Percentiles rank a stretch among this genome's conserved stretches.
Conservation (phyloP, 2,888 invertebrate genomes). For the Synanthedon formicaeformis region DNA sequence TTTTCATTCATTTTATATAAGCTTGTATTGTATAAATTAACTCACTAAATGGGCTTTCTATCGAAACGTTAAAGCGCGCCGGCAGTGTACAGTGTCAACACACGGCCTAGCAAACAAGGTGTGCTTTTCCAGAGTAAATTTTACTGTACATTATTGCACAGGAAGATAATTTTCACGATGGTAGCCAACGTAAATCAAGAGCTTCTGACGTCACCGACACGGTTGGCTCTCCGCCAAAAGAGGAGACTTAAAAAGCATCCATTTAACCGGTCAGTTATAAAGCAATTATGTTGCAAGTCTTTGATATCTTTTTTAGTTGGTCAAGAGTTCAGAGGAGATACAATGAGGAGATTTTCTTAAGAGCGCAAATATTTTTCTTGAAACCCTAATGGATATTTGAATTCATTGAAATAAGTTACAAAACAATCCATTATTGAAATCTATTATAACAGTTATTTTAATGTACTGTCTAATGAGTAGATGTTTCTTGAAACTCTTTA, state of each 20-base stretch:
- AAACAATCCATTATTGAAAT: too few species aligned
- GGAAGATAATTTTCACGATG: constrained; percentile 22
- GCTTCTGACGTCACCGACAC: constrained; percentile 16
- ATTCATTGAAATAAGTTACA: too few species aligned
- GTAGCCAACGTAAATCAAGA: constrained; percentile 17
- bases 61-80: too few species aligned
- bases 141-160: constrained; percentile 22
- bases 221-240: constrained; percentile 26
- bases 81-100: neutral
- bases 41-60: too few species aligned
- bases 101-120: neutral
- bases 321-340: neutral
- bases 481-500: too few species aligned
- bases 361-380: too few species aligned
- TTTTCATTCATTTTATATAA: too few species aligned
- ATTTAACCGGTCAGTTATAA: constrained; percentile 1
- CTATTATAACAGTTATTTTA: too few species aligned
- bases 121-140: constrained; percentile 3
- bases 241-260: constrained; percentile 1
- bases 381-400: too few species aligned
- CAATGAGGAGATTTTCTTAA: too few species aligned
- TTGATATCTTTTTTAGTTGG: neutral
- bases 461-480: too few species aligned
- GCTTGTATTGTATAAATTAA: too few species aligned
- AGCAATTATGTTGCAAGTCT: neutral